Percentiles rank a stretch among this genome's conserved stretches.
Evolutionary conservation across 2,797 vertebrate genomes (phyloP).

Genomic region (Thaleichthys pacificus): DNA sequence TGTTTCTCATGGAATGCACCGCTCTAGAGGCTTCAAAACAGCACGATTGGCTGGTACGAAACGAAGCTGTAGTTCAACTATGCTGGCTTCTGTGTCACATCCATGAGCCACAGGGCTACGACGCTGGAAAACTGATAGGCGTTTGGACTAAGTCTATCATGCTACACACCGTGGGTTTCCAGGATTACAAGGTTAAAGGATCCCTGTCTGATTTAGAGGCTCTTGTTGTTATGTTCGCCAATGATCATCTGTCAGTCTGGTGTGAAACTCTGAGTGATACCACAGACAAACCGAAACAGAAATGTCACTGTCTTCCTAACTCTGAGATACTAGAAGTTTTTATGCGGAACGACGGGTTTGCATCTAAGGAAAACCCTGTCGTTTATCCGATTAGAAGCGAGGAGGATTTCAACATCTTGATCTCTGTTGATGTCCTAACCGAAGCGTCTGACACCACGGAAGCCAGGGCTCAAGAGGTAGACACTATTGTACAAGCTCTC

Average conservation of each 20-base stretch:
- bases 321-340: background rate
- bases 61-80: slow-evolving; percentile 17
- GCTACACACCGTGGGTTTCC: background rate
- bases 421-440: background rate
- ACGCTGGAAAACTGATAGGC: background rate
- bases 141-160: background rate
- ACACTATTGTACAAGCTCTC: background rate
- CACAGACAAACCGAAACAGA: background rate
- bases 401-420: background rate
- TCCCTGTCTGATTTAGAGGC: background rate
- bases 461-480: background rate
- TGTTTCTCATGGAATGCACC: slow-evolving; percentile 14
- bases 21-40: background rate
- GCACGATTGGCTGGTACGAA: slow-evolving; percentile 14
- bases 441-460: background rate
- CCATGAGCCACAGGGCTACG: background rate
- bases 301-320: background rate
- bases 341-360: background rate
- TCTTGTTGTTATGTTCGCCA: background rate
- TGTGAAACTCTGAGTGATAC: background rate
- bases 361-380: background rate
- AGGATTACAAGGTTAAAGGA: background rate
- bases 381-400: background rate
- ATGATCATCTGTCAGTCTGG: background rate
- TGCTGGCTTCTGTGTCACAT: background rate